These are phyloP conservation scores for Erebia epiphron DNA, from an alignment of 2,888 invertebrate genomes.

Conservation along the genomic window DNA sequence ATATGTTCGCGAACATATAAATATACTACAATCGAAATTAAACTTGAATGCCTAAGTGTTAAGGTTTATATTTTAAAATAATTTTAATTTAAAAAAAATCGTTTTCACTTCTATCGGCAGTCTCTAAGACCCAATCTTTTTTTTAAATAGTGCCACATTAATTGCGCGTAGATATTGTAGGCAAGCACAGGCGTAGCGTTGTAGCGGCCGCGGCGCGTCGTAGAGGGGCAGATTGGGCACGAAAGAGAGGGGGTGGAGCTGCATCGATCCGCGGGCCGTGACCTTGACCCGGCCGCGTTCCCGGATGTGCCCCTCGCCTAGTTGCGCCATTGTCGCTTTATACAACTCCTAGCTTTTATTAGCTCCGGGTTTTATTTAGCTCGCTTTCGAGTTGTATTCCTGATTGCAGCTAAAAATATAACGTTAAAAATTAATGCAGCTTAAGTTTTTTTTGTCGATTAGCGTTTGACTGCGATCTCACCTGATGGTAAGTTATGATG, in stretches of 20 bases:
- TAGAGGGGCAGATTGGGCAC: slow-evolving; percentile 53
- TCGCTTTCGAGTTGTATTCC: slow-evolving; percentile 24
- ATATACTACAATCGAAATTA: no score
- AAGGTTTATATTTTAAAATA: no score
- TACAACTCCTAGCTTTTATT: slow-evolving; percentile 71
- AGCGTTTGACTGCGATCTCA: no score
- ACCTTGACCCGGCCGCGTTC: slow-evolving; percentile 85
- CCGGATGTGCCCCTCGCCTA: slow-evolving; percentile 75
- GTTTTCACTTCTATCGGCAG: no score
- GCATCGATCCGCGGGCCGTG: slow-evolving; percentile 85
- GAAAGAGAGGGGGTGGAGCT: slow-evolving; percentile 75
- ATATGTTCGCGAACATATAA: no score
- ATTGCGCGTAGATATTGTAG: slow-evolving; percentile 24
- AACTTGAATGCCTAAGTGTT: no score
- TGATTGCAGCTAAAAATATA: neutral
- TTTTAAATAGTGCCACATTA: neutral
- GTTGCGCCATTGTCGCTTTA: slow-evolving; percentile 74
- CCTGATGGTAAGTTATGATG: no score
- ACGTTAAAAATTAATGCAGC: neutral
- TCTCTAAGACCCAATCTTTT: no score
- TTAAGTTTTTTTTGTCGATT: no score
- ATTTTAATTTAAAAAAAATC: no score
- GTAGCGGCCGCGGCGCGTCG: slow-evolving; percentile 42
- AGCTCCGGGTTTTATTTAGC: slow-evolving; percentile 61
- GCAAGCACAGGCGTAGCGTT: slow-evolving; percentile 36